Evolutionary conservation across 1,140 invertebrate species (phyloP).

Genomic region (Capitella teleta): DNA sequence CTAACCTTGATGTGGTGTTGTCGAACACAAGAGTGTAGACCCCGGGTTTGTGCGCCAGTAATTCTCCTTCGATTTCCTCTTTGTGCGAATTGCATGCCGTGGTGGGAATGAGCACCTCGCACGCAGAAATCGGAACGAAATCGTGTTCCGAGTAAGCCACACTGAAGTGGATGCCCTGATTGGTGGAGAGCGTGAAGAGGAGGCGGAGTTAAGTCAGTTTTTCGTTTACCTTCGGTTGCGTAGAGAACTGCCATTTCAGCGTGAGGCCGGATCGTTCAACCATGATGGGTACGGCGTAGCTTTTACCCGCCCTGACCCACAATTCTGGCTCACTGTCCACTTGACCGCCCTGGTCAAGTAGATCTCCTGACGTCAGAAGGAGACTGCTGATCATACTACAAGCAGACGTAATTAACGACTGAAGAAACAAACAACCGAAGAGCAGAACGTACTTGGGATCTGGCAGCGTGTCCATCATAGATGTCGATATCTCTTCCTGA

Average conservation of each 20-base stretch:
- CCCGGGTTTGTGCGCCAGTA: slow-evolving; percentile 28
- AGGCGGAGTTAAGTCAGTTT: background rate
- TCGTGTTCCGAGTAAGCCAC: slow-evolving; percentile 21
- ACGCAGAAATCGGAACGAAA: slow-evolving; percentile 9
- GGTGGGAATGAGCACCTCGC: slow-evolving; percentile 23
- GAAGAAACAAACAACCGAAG: too few species aligned
- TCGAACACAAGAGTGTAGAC: too few species aligned
- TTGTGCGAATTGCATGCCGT: slow-evolving; percentile 36
- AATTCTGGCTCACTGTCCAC: slow-evolving; percentile 27
- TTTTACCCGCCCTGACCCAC: slow-evolving; percentile 27
- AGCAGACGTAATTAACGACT: background rate
- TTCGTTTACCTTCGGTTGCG: slow-evolving; percentile 30
- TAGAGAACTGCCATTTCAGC: slow-evolving; percentile 33
- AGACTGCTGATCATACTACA: background rate
- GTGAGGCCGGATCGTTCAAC: slow-evolving; percentile 20
- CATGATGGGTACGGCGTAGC: slow-evolving; percentile 26
- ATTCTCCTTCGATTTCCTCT: slow-evolving; percentile 27
- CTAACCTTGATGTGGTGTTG: too few species aligned
- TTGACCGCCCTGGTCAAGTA: slow-evolving; percentile 17
- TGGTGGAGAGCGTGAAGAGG: background rate
- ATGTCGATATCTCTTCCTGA: slow-evolving; percentile 31
- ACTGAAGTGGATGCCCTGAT: slow-evolving; percentile 34
- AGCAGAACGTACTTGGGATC: slow-evolving; percentile 1
- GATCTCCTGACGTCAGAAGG: background rate
- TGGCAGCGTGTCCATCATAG: slow-evolving; percentile 12